Base-by-base conservation (phyloP, 2,797 vertebrate species). In the Odontamblyopus lacepedii region DNA sequence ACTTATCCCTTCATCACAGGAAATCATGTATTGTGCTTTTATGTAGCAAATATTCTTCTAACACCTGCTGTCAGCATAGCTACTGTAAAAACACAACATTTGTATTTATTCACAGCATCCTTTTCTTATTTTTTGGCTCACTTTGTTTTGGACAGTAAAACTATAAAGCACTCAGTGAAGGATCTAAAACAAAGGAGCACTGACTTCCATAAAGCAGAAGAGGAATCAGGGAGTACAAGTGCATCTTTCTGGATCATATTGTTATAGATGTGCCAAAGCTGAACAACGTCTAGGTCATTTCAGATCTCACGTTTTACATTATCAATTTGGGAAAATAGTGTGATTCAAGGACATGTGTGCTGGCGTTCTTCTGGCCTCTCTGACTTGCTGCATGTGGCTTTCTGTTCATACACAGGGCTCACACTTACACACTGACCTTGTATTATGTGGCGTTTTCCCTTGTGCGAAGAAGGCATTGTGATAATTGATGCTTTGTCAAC, bases 321-420 rank as follows among this genome's bases (percentile, higher is more conserved):
- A 83, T 82, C 85, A 68, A 56, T 85, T 83, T 84, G 75, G 83
- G 88, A 88, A 87, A 87, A 87, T 76, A 72, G 84, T 80, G 83
- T 83, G 81, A 85, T 86, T 84, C 85, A 86, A 78, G 73, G 79
- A 87, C 78, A 38, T 8, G 85, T 83, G 78, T 77, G 84, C 78
- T 76, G 91, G 91, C 88, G 92, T 94, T 95, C 94, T 94, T 82
- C 82, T 85, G 90, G 88, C 79, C 89, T 87, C 90, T 88, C 91
- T 93, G 72, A 61, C 50, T 67, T 75, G 77, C 64, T 74, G 75
- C 51, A 53, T 80, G 71, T 79, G 78, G 62, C 71, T 50, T 66
- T 66, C 63, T 66, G n/a, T 50, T 66, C 23, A 50, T 44, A n/a
- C 35, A 64, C n/a, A 23, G 35, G 6, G 63, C 63, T 27, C 2